Evolutionary conservation across 2,888 invertebrate genomes (phyloP).

Genomic region (Chloroclystis v-ata): DNA sequence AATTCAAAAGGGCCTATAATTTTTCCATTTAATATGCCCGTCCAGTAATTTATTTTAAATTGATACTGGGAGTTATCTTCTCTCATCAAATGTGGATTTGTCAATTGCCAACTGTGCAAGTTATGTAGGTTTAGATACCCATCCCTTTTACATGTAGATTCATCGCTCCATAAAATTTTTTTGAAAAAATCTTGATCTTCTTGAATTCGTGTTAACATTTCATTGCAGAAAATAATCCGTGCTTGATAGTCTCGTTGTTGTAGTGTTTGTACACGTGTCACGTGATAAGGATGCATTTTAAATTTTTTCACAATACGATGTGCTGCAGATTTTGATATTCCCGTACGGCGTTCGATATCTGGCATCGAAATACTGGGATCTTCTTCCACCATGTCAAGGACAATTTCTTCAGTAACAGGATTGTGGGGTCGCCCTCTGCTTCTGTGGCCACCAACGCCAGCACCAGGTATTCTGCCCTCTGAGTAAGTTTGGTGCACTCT

Average conservation of each 20-base stretch:
- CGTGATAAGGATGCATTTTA: background rate
- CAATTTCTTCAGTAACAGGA: slow-evolving; percentile 9
- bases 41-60: slow-evolving; percentile 17
- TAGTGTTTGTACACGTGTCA: no score
- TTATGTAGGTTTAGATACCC: slow-evolving; percentile 24
- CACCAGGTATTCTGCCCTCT: slow-evolving; percentile 25
- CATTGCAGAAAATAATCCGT: no score
- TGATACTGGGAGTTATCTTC: slow-evolving; percentile 28
- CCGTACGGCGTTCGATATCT: slow-evolving; percentile 18
- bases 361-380: slow-evolving; percentile 22
- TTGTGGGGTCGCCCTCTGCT: slow-evolving; percentile 15
- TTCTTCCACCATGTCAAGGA: slow-evolving; percentile 17
- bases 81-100: slow-evolving; percentile 26
- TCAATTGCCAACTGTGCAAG: slow-evolving; percentile 19
- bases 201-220: slow-evolving; percentile 8
- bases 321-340: slow-evolving; percentile 12
- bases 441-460: slow-evolving; percentile 16
- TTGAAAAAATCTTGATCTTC: slow-evolving; percentile 15
- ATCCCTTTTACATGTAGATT: slow-evolving; percentile 7
- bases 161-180: slow-evolving; percentile 16
- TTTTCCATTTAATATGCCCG: no score
- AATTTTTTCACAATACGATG: slow-evolving; percentile 13
- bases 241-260: no score
- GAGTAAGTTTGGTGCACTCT: slow-evolving; percentile 23
- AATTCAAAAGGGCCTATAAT: no score